phyloP scores from a whole-genome alignment of 2,888 invertebrate genomes.

The Lottia gigantea region DNA sequence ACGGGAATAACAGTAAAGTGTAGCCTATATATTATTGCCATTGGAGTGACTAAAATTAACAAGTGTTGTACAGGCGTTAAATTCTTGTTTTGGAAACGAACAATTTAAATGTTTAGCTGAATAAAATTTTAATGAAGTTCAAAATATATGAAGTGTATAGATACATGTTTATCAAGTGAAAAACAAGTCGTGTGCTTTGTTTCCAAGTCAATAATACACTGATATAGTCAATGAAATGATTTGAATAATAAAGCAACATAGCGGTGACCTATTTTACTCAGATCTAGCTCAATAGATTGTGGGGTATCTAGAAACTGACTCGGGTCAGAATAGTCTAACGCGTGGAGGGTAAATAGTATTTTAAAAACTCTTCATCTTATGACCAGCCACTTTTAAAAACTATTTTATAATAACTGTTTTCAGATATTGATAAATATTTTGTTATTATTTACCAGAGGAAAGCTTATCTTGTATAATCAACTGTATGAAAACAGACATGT shows the following conservation, averaged over 20 bases:
- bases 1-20: too few relatives aligned
- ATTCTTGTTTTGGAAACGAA: too few relatives aligned
- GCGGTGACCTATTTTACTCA: conserved; percentile 58
- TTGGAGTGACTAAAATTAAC: too few relatives aligned
- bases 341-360: conserved; percentile 14
- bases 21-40: too few relatives aligned
- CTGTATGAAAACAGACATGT: too few relatives aligned
- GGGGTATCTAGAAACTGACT: conserved; percentile 58
- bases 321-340: conserved; percentile 32
- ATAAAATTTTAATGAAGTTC: background rate
- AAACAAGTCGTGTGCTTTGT: conserved; percentile 22
- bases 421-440: too few relatives aligned
- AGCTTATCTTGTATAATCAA: too few relatives aligned
- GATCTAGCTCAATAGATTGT: conserved; percentile 59
- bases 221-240: conserved; percentile 30
- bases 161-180: conserved; percentile 20
- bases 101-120: too few relatives aligned
- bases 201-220: conserved; percentile 16
- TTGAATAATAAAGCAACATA: conserved; percentile 51
- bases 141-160: conserved; percentile 11
- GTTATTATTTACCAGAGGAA: too few relatives aligned
- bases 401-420: background rate
- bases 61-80: too few relatives aligned
- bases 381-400: background rate
- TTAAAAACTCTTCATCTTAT: background rate